phyloP scores from a whole-genome alignment of 2,888 invertebrate genomes.

The Torymus tubicola region DNA sequence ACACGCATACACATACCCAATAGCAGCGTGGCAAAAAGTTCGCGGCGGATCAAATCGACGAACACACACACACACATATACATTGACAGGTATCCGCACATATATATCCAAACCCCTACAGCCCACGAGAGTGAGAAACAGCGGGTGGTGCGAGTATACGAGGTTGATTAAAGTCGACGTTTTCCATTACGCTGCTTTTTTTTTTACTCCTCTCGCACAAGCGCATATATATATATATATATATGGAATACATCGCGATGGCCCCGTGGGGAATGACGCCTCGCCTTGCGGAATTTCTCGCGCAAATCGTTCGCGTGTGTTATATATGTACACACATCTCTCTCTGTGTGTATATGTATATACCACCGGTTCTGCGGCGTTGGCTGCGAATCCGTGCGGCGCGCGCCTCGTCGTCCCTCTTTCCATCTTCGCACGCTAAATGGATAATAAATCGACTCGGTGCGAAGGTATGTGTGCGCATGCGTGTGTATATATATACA shows the following conservation, averaged over 20 bases:
- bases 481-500: no score
- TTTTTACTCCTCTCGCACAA: not conserved
- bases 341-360: no score
- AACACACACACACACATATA: not conserved
- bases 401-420: no score
- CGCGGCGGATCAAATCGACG: no score
- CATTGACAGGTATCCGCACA: no score
- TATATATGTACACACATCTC: no score
- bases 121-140: constrained; percentile 36
- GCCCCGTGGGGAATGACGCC: no score
- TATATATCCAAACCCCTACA: not conserved
- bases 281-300: constrained; percentile 38
- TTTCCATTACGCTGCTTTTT: constrained; percentile 54
- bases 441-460: constrained; percentile 55
- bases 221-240: no score
- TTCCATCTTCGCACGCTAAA: constrained; percentile 42
- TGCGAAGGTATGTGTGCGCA: not conserved
- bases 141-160: constrained; percentile 8
- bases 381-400: no score
- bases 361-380: no score
- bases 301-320: constrained; percentile 39
- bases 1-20: not conserved
- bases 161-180: constrained; percentile 58
- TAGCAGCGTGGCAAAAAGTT: no score
- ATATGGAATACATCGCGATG: constrained; percentile 2